Base-by-base conservation (phyloP, 2,888 invertebrate genomes). In the Drosophila nr. perissopoda region DNA sequence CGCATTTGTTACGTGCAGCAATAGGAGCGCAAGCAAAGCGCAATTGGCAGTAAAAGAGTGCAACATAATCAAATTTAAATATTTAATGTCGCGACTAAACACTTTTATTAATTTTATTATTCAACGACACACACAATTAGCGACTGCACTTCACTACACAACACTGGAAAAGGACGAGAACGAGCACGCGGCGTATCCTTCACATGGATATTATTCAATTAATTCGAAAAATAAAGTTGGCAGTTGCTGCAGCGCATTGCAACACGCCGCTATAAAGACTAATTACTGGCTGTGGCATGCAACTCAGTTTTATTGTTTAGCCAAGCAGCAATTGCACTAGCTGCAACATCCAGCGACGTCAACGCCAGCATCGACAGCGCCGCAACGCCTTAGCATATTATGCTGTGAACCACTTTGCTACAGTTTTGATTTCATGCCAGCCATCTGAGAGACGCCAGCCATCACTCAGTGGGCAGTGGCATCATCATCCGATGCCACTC, bases 301-400 rank as follows among this genome's bases (percentile, higher is more conserved):
- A 89, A 91, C 93, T 90, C 91, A 89, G 92, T 93, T 93, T 93
- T 93, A 93, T 93, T 92, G 92, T 91, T 91, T 73, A 82, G 79
- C 70, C 60, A 52, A 66, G 69, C 69, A 45, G 69, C 64, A 38
- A 36, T 59, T 49, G 69, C 69, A 61, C 57, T 69, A 34, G 62
- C 64, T 27, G 21, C 66, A 53, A 21, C 68, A 59, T 25, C 68
- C 69, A 40, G 10, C 76, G 27, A 13, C 67, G 45, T 48, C 76
- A 45, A 25, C 77, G n/a, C 16, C 58, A 61, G 38, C 72, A 54
- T 54, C 51, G 54, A 27, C 75, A 34, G 36, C 65, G 57, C 57
- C 51, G 66, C 72, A 49, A 66, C 67, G 69, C 61, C 60, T 65
- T 63, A 60, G 76, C 61, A 63, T 65, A 65, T 68, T 69, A 71